These are phyloP conservation scores for Nymphicus hollandicus DNA, from an alignment of 2,113 vertebrate species.

Conservation along the genomic window DNA sequence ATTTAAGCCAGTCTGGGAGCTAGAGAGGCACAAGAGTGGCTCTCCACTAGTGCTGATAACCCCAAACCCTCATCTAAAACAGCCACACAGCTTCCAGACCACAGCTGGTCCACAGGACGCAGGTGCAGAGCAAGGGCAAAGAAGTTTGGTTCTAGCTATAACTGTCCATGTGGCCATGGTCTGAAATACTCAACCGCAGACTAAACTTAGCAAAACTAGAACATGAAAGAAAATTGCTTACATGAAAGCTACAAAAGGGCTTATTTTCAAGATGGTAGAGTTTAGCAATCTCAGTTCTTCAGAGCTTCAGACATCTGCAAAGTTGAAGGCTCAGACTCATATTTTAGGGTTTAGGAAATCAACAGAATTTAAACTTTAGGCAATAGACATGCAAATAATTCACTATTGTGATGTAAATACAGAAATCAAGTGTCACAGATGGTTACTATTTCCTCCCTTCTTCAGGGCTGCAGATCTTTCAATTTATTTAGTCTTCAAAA, in stretches of 20 bases:
- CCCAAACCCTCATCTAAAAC: not conserved
- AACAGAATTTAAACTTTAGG: not conserved
- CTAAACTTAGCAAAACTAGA: not conserved
- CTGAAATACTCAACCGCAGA: not conserved
- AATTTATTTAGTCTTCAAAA: not conserved
- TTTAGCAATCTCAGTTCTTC: not conserved
- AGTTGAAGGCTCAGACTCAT: not conserved
- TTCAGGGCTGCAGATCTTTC: not conserved
- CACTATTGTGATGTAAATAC: not conserved
- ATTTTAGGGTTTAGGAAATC: not conserved
- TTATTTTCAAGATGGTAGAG: not conserved
- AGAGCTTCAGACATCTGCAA: not conserved
- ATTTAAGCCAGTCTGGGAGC: not conserved
- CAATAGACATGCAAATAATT: not conserved
- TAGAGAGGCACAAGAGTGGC: not conserved
- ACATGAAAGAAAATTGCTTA: not conserved
- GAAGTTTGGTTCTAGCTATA: not conserved
- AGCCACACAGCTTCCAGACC: not conserved
- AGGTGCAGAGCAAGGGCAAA: not conserved
- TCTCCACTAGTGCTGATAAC: not conserved
- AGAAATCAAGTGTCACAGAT: not conserved
- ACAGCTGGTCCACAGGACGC: not conserved
- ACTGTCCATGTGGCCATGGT: too few relatives aligned
- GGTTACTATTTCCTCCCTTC: not conserved
- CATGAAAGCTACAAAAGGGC: not conserved